phyloP scores from a whole-genome alignment of 2,797 vertebrate genomes.

The Poeciliopsis gracilis region DNA sequence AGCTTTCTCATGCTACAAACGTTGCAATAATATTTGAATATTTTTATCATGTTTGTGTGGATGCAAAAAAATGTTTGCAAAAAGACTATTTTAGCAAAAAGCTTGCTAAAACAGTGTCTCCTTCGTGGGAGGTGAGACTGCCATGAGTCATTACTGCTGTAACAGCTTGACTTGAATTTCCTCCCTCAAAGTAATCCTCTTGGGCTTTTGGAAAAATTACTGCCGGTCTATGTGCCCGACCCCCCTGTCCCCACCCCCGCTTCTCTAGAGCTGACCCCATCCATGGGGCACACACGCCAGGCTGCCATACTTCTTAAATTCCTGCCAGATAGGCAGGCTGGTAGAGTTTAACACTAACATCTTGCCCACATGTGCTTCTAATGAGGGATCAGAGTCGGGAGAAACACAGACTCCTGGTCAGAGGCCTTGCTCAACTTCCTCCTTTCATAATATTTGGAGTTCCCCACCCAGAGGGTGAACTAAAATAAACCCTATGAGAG shows the following conservation, averaged over 20 bases:
- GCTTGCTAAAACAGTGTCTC: constrained; percentile 42
- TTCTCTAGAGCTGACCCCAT: constrained; percentile 55
- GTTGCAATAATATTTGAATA: constrained; percentile 24
- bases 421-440: constrained; percentile 77
- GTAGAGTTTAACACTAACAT: constrained; percentile 39
- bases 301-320: constrained; percentile 53
- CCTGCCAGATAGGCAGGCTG: constrained; percentile 50
- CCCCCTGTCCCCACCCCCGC: constrained; percentile 15
- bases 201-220: constrained; percentile 68
- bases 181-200: constrained; percentile 72
- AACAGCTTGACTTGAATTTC: constrained; percentile 72
- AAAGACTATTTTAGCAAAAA: too few species aligned
- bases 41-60: constrained; percentile 41
- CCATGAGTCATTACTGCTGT: constrained; percentile 72
- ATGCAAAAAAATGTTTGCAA: constrained; percentile 20
- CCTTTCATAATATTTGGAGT: constrained; percentile 82
- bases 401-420: constrained; percentile 54
- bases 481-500: constrained; percentile 77
- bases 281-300: constrained; percentile 47
- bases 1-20: constrained; percentile 25
- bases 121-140: constrained; percentile 67
- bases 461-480: constrained; percentile 78
- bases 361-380: constrained; percentile 75
- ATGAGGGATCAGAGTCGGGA: constrained; percentile 64
- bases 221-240: constrained; percentile 62